Evolutionary conservation across 1,140 invertebrate species (phyloP), one percentile per base, ranked within the genome.

Genomic region (Proctacanthus coquilletti): DNA sequence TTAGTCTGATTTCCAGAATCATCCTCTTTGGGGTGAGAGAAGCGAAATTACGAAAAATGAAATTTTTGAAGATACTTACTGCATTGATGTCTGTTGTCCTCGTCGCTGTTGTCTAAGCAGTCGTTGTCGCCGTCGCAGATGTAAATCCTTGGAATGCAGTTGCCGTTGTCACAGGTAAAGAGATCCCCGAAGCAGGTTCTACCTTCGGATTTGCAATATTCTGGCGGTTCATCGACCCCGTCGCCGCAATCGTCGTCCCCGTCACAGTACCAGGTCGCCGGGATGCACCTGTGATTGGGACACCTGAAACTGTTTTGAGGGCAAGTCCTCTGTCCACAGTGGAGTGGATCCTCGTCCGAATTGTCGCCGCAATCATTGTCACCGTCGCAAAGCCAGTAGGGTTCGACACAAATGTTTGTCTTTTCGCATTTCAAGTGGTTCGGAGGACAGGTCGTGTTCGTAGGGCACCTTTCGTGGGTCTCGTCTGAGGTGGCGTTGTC

Each of bases 311-410:
- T 89, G 50, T 91, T 92, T 18, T 82, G 77, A 0, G 89, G 88
- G 51, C 89, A 95, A 0, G 84, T 84, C 42, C 86, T 66, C 45
- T 86, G 75, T 1, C 83, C 77, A 52, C 92, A 96, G 46, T 92
- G 80, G 21, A 88, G 53, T 1, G 83, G 72, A 71, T 93, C 81
- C 63, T 97, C 93, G 56, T 98, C 92, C 1, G 81, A 84, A 51
- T 92, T 93, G 54, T 96, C 94, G 0, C 89, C 89, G 53, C 92
- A 97, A 58, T 97, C 92, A 51, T 94, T 91, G 42, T 85, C 88
- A 1, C 86, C 85, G 56, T 91, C 86, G 54, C 89, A 94, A 0
- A 94, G 64, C 87, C 88, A 94, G 53, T 91, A 94, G 0, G 86
- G 86, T 54, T 94, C 88, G 0, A 94, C 87, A 50, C 89, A 94